Evolutionary conservation across 2,888 invertebrate genomes (phyloP), one percentile per base, ranked within the genome.

Genomic region (Aquatica leii): DNA sequence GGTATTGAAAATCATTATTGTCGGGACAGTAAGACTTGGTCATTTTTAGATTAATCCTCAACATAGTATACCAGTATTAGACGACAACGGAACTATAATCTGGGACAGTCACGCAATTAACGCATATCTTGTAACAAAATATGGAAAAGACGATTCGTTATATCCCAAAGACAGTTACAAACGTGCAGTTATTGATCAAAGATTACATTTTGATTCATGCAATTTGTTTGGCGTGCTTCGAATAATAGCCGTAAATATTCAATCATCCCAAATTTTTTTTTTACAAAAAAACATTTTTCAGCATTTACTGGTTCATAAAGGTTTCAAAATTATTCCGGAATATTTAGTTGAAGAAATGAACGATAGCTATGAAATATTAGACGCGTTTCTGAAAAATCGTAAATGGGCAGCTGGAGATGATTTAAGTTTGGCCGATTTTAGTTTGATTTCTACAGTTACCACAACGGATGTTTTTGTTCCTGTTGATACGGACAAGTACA

Each of bases 1-100:
- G 43, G 43, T 43, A 43, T 11, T 3, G 24, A 43, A n/a, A n/a
- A n/a, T n/a, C n/a, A 2, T 43, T 9, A 2, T 9, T 43, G 14
- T 15, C 14, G 4, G 37, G 9, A 12, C 11, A 37, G 37, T 11
- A 2, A 24, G 24, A n/a, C 11, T 15, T 9, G 6, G n/a, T 12
- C 35, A n/a, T n/a, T n/a, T 37, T 35, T 79, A 87, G 87, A 83
- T 89, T 71, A 89, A 89, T 73, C 86, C 86, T 1, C 82, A 87
- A 21, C 86, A 86, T 67, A 84, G 87, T 70, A 85, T 90, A 14
- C 90, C 90, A 15, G 85, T 85, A 0, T 72, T 90, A 63, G 77
- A 84, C 48, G 85, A 85, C 77, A 12, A 84, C 43, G 86, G 85
- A 43, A 85, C 83, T 74, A 61, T 82, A 84, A 48, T 78, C 9